Conservation (phyloP, 2,113 vertebrate species). For the Caloenas nicobarica region DNA sequence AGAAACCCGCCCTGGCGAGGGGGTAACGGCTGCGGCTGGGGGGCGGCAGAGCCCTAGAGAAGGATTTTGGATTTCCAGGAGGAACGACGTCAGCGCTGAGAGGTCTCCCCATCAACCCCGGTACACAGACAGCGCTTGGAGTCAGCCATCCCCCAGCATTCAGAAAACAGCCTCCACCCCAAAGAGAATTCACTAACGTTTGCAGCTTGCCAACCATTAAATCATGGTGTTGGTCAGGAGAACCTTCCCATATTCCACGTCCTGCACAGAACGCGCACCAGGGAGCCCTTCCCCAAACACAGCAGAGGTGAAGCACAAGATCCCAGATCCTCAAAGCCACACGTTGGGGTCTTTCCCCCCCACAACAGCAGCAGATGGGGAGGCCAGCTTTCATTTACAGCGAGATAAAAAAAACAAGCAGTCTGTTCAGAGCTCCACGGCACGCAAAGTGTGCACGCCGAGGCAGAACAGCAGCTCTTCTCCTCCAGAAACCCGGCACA, state of each 20-base stretch:
- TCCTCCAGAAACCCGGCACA: background rate
- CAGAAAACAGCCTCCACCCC: background rate
- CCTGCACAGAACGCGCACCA: too few relatives aligned
- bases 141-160: background rate
- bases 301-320: background rate
- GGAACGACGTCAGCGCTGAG: fast-evolving
- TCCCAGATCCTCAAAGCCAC: background rate
- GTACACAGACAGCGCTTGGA: fast-evolving
- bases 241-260: fast-evolving
- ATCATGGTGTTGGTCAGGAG: background rate
- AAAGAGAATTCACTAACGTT: background rate
- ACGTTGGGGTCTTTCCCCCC: too few relatives aligned
- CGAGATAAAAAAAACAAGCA: too few relatives aligned
- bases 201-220: background rate
- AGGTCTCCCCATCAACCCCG: background rate
- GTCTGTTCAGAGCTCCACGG: background rate
- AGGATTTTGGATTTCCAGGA: background rate
- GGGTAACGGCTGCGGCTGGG: background rate
- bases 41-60: background rate
- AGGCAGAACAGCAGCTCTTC: background rate
- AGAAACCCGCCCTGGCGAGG: background rate
- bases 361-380: background rate
- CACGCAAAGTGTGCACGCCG: background rate
- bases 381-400: background rate
- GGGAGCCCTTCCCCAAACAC: fast-evolving